Conservation (phyloP, 2,113 vertebrate species). For the Ceuthmochares aereus region DNA sequence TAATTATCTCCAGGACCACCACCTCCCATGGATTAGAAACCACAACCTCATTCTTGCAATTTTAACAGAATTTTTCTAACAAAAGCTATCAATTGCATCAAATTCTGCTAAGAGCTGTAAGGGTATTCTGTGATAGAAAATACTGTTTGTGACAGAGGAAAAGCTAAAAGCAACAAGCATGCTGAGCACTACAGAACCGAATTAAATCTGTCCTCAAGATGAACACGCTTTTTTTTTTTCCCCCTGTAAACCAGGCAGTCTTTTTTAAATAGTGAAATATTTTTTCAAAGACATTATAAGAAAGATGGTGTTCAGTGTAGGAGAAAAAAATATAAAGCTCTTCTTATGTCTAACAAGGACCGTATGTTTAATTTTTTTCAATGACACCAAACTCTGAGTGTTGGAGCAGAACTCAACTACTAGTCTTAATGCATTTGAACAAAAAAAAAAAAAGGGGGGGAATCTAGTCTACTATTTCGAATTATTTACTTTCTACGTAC, state of each 20-base stretch:
- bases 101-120: background rate
- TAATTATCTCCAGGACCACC: conserved; percentile 60
- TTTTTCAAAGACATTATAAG: conserved; percentile 58
- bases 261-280: conserved; percentile 39
- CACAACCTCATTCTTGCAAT: background rate
- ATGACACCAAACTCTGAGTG: background rate
- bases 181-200: conserved; percentile 25
- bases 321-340: conserved; percentile 50
- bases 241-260: background rate
- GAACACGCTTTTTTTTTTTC: background rate
- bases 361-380: background rate
- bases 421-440: background rate
- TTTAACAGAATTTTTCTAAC: conserved; percentile 28
- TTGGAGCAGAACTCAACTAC: background rate
- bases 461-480: background rate
- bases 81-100: background rate
- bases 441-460: background rate
- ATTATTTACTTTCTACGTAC: background rate
- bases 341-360: conserved; percentile 36
- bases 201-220: conserved; percentile 15
- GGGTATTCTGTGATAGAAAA: background rate
- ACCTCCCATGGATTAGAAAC: conserved; percentile 33
- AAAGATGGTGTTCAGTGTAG: conserved; percentile 2
- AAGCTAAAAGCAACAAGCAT: conserved; percentile 20
- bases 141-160: background rate